Base-by-base conservation (phyloP, 2,888 invertebrate species). In the Ichneumoninae sp. region DNA sequence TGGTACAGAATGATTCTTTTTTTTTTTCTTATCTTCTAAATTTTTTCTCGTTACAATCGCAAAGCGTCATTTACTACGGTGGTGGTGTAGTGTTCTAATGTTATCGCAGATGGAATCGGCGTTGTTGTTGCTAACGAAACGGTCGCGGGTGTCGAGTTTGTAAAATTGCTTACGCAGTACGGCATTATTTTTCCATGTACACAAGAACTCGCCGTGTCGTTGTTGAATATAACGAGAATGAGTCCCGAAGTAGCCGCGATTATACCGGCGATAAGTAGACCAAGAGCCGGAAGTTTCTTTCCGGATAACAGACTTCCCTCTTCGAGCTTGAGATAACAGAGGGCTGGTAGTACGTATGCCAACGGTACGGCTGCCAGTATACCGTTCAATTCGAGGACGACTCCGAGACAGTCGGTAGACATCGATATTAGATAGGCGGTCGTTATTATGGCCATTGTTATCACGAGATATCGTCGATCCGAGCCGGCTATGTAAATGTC, bases 371-470 rank as follows among this genome's bases (percentile, higher is more conserved):
- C 97, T 7, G 97, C 97, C 83, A 97, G 89, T 19, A 97, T 96
- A 81, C 97, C 97, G 94, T 98, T 97, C 68, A 98, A 92, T 94
- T 97, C 97, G 86, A 98, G 94, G 5, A 97, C 97, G 54, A 97
- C 95, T 30, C 97, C 97, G 57, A 98, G 94, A 92, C 98, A 98
- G 92, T 97, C 97, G 5, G 97, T 97, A 83, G 96, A 94, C 94
- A 97, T 97, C 44, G 97, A 97, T 82, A 97, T 95, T 68, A 96
- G 94, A 91, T 96, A 97, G 44, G 97, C 96, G 66, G 95, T 93
- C 33, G 95, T 93, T 40, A 97, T 96, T 89, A 98, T 96, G 26
- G 95, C 94, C 86, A 97, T 93, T 0, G 97, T 97, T 40, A 96
- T 94, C 5, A 95, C 90, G 87, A 96, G 94, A 93, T 95, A 95